Evolutionary conservation across 2,888 invertebrate genomes (phyloP).

Genomic region (Blera fallax): DNA sequence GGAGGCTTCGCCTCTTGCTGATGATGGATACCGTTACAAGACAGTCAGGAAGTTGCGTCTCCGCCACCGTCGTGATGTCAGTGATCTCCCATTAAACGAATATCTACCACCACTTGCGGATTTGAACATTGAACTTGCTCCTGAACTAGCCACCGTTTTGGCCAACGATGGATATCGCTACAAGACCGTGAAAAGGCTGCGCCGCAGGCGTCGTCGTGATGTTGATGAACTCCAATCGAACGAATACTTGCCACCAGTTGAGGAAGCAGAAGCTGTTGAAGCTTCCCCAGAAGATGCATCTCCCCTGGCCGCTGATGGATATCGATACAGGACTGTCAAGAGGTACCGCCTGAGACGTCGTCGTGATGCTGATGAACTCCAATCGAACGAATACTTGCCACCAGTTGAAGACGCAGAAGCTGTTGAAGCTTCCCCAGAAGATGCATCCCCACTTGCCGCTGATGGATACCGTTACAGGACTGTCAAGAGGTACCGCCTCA

Average conservation of each 20-base stretch:
- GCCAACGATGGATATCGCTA: conserved; percentile 74
- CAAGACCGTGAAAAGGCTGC: conserved; percentile 75
- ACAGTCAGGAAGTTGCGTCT: conserved; percentile 75
- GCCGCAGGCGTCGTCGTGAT: conserved; percentile 67
- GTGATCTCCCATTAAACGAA: conserved; percentile 36
- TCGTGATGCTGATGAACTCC: too few relatives aligned
- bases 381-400: too few relatives aligned
- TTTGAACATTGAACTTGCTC: conserved; percentile 35
- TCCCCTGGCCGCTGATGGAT: conserved; percentile 75
- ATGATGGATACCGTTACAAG: conserved; percentile 75
- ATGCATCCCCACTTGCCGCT: conserved; percentile 51
- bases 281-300: background rate
- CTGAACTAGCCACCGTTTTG: conserved; percentile 72
- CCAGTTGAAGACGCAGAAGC: conserved; percentile 68
- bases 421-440: background rate
- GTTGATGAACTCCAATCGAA: conserved; percentile 19
- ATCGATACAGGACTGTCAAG: conserved; percentile 60
- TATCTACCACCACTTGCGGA: conserved; percentile 32
- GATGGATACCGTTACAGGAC: conserved; percentile 75
- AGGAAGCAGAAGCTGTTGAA: conserved; percentile 75
- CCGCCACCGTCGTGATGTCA: conserved; percentile 68
- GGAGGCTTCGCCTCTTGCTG: conserved; percentile 72
- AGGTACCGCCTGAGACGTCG: too few relatives aligned
- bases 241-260: conserved; percentile 66
- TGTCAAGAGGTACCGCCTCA: conserved; percentile 65